Evolutionary conservation across 2,113 vertebrate genomes (phyloP).

Genomic region (Macroglossus sobrinus): DNA sequence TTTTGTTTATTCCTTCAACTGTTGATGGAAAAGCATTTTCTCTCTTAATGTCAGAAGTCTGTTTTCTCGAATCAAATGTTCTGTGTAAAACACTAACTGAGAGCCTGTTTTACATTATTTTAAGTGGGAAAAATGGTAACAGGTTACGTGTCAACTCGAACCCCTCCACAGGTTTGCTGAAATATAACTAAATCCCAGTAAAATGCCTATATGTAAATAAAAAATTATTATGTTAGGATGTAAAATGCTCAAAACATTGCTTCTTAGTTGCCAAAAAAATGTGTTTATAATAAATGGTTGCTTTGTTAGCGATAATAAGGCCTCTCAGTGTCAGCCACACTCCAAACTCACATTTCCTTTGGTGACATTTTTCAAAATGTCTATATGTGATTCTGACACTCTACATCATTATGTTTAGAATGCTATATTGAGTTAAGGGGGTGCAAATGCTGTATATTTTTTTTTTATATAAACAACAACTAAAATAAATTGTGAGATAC

Average conservation of each 20-base stretch:
- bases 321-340: background rate
- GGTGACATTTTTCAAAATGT: background rate
- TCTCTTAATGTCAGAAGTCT: background rate
- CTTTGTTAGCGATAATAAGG: background rate
- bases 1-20: background rate
- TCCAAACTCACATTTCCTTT: background rate
- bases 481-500: background rate
- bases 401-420: background rate
- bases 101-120: background rate
- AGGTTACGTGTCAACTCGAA: background rate
- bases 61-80: background rate
- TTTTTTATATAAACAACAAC: background rate
- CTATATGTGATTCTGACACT: background rate
- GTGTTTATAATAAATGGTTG: background rate
- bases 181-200: conserved; percentile 19
- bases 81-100: background rate
- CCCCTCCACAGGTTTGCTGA: background rate
- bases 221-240: background rate
- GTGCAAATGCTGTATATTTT: background rate
- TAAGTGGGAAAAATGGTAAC: conserved; percentile 4
- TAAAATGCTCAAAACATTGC: background rate
- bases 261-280: background rate
- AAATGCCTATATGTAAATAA: background rate
- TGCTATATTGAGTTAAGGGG: background rate
- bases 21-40: background rate